A percentile compares a stretch with the other conserved stretches of the same genome.
phyloP scores from a whole-genome alignment of 2,113 vertebrate genomes.

The Vicugna pacos region DNA sequence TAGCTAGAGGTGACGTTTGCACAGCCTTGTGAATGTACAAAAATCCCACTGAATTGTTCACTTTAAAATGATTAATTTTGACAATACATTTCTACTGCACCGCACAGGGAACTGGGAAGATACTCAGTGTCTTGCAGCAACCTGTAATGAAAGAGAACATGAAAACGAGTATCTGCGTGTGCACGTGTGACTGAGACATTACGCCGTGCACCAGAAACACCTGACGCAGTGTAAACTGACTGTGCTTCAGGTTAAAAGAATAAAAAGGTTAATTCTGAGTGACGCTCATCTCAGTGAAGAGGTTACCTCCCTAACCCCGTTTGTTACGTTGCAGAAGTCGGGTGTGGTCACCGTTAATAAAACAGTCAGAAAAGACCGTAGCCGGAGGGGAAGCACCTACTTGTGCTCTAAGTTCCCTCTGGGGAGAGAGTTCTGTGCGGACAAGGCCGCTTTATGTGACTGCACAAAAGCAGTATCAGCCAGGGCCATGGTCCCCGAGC shows the following conservation, averaged over 20 bases:
- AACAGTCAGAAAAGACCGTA: accelerated
- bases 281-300: neutral
- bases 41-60: neutral
- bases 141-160: too few species aligned
- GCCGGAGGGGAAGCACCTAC: accelerated
- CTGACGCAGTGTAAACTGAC: too few species aligned
- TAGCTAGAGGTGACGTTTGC: neutral
- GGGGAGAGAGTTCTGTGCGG: conserved; percentile 91
- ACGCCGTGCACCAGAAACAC: too few species aligned
- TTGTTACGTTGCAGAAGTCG: neutral
- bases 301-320: neutral
- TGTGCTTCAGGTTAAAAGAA: too few species aligned
- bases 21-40: neutral
- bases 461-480: conserved; percentile 77
- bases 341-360: accelerated
- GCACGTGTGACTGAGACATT: too few species aligned
- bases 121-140: too few species aligned
- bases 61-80: neutral
- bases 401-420: conserved; percentile 87
- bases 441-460: conserved; percentile 90
- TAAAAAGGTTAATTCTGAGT: neutral
- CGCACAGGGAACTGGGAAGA: too few species aligned
- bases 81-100: too few species aligned
- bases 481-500: neutral
- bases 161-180: too few species aligned